phyloP scores from a whole-genome alignment of 2,113 vertebrate species.

The Alethe castanea region DNA sequence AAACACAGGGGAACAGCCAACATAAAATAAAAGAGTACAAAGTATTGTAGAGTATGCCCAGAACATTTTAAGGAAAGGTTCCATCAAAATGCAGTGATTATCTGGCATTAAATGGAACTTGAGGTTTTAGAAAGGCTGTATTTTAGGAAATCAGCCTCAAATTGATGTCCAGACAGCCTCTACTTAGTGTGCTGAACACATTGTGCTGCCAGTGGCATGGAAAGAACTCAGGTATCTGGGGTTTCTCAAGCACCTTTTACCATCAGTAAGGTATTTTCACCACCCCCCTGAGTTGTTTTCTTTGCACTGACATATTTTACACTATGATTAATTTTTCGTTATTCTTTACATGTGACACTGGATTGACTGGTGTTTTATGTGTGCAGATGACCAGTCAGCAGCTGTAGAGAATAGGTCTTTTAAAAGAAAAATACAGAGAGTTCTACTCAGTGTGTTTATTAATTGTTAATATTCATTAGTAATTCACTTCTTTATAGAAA shows the following conservation, averaged over 20 bases:
- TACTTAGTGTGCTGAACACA: background rate
- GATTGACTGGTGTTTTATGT: background rate
- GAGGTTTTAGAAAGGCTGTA: background rate
- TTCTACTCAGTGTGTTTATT: background rate
- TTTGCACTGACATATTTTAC: background rate
- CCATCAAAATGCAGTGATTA: background rate
- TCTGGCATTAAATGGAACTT: background rate
- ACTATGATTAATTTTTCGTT: background rate
- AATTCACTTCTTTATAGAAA: background rate
- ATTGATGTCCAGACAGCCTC: background rate
- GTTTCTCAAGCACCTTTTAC: background rate
- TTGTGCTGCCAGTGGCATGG: background rate
- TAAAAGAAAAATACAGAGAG: background rate
- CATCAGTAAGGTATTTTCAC: background rate
- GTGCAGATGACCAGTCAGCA: background rate
- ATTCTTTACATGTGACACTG: background rate
- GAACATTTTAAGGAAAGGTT: background rate
- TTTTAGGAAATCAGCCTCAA: background rate
- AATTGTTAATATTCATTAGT: background rate
- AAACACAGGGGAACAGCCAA: background rate
- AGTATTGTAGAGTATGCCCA: accelerated
- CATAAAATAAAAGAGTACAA: background rate
- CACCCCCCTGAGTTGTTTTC: background rate
- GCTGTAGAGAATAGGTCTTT: background rate
- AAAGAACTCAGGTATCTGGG: background rate